Evolutionary conservation across 2,113 vertebrate species (phyloP).

Genomic region (Penelope pileata): DNA sequence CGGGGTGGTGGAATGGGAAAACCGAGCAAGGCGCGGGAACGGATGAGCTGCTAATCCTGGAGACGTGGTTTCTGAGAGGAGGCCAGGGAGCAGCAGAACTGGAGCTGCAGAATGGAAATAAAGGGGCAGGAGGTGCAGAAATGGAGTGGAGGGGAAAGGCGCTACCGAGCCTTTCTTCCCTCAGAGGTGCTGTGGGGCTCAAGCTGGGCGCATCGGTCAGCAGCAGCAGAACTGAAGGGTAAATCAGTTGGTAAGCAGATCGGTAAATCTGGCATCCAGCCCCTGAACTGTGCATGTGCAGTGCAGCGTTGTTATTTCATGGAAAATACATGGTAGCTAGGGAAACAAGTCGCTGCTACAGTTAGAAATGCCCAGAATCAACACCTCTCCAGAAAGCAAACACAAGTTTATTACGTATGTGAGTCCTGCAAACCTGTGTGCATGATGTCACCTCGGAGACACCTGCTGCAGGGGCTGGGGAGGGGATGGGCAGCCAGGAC

Average conservation of each 20-base stretch:
- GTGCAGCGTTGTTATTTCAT: neutral
- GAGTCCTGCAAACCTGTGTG: neutral
- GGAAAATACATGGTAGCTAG: neutral
- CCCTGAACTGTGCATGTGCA: rapidly evolving
- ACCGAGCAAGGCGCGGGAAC: neutral
- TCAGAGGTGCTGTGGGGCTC: too few relatives aligned
- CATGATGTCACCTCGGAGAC: rapidly evolving
- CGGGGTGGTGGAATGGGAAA: neutral
- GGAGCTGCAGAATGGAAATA: neutral
- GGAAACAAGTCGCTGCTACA: neutral
- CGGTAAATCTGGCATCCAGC: too few relatives aligned
- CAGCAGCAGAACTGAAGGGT: too few relatives aligned
- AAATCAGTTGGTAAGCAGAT: too few relatives aligned
- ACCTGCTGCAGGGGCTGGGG: neutral
- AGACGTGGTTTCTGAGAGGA: neutral
- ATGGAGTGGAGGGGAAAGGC: neutral
- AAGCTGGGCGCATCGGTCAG: neutral
- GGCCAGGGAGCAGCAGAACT: neutral
- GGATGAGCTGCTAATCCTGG: neutral
- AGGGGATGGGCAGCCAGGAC: neutral
- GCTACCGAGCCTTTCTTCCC: too few relatives aligned
- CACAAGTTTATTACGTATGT: neutral
- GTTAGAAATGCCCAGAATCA: neutral
- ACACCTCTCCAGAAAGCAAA: neutral
- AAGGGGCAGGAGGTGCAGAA: neutral